These are phyloP conservation scores for Piliocolobus tephrosceles DNA, from an alignment of 2,113 vertebrate species.

Conservation along the genomic window DNA sequence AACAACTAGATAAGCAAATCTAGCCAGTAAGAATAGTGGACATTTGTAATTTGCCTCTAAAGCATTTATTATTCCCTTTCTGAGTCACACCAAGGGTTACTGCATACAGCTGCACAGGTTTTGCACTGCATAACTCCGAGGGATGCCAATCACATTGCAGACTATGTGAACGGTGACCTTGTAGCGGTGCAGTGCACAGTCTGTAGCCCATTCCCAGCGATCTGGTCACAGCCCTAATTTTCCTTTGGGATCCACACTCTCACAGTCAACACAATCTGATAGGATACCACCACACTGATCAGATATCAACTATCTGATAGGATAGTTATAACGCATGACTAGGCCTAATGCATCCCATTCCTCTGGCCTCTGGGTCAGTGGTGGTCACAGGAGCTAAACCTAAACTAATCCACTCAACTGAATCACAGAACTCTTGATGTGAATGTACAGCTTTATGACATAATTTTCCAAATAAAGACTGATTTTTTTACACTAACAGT, in stretches of 20 bases:
- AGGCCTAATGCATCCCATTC: neutral
- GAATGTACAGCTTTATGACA: neutral
- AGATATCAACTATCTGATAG: neutral
- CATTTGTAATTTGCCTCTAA: neutral
- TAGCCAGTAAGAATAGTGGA: neutral
- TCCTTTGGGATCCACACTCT: neutral
- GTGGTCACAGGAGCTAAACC: neutral
- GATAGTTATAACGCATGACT: neutral
- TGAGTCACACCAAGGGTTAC: neutral
- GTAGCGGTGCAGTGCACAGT: neutral
- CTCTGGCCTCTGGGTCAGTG: neutral
- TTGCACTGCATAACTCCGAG: neutral
- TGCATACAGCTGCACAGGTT: neutral
- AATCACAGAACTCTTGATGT: neutral
- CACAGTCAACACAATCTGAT: neutral
- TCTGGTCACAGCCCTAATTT: neutral
- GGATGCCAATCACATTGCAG: neutral
- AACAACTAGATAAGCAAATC: neutral
- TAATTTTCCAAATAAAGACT: conserved; percentile 28
- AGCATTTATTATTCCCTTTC: neutral
- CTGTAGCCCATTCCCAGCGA: neutral
- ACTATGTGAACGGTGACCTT: neutral
- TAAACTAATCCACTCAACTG: neutral
- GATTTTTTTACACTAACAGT: neutral
- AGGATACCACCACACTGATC: neutral